These are phyloP conservation scores for Progne subis DNA, from an alignment of 2,113 vertebrate genomes.

Conservation along the genomic window DNA sequence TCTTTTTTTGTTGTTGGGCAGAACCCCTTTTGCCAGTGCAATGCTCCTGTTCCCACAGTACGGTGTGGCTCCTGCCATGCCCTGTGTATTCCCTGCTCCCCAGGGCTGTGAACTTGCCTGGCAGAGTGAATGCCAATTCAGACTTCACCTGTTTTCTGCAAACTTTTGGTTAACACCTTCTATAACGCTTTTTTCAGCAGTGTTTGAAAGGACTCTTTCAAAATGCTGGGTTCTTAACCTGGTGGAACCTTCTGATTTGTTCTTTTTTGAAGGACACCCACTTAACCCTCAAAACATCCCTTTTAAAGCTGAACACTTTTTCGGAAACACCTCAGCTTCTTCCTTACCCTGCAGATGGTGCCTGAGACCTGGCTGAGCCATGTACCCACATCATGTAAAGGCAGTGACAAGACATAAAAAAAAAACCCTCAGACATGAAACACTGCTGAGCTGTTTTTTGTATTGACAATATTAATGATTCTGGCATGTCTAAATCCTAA, in stretches of 20 bases:
- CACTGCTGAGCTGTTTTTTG: not conserved
- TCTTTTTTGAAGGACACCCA: not conserved
- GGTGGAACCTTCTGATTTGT: not conserved
- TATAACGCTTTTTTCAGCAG: not conserved
- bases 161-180: not conserved
- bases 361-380: not conserved
- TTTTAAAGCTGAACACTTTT: not conserved
- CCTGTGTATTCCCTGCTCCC: not conserved
- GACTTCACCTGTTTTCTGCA: not conserved
- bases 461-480: not conserved
- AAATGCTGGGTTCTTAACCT: not conserved
- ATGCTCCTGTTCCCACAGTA: not conserved
- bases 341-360: not conserved
- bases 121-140: rapidly evolving
- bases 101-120: not conserved
- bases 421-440: not conserved
- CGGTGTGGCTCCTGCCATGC: not conserved
- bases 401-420: not conserved
- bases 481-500: not conserved
- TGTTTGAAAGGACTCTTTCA: not conserved
- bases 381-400: not conserved
- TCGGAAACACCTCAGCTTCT: not conserved
- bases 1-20: not conserved
- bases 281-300: not conserved
- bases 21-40: not conserved